phyloP scores from a whole-genome alignment of 2,888 invertebrate species.

The Drosophila monieri region DNA sequence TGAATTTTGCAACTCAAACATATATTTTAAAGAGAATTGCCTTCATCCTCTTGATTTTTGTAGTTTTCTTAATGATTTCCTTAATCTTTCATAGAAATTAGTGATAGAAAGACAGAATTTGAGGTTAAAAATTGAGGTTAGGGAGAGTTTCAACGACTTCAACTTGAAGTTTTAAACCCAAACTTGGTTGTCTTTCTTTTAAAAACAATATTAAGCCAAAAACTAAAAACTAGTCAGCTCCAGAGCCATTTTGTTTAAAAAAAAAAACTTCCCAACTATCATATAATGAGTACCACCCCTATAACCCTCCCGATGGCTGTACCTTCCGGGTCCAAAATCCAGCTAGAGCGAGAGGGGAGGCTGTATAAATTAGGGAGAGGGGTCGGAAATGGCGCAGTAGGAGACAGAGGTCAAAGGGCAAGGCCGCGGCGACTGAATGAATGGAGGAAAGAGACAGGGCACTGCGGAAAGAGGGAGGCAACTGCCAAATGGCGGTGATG shows the following conservation, averaged over 20 bases:
- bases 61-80: no score
- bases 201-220: no score
- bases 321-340: background rate
- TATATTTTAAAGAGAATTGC: no score
- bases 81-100: no score
- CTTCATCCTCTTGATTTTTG: no score
- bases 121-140: no score
- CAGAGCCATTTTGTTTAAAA: background rate
- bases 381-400: conserved; percentile 64
- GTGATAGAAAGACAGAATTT: no score
- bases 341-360: background rate
- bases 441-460: conserved; percentile 5
- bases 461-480: conserved; percentile 38
- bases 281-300: background rate
- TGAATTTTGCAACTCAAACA: no score
- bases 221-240: no score
- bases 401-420: conserved; percentile 65
- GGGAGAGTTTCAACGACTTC: no score
- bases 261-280: background rate
- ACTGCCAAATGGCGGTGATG: conserved; percentile 57
- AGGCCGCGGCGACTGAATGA: conserved; percentile 40
- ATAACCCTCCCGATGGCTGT: conserved; percentile 15
- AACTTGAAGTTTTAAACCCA: no score
- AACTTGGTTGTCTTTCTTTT: no score
- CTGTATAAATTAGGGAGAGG: background rate